Conservation (phyloP, 1,140 invertebrate genomes). For the Platyscapa corneri region DNA sequence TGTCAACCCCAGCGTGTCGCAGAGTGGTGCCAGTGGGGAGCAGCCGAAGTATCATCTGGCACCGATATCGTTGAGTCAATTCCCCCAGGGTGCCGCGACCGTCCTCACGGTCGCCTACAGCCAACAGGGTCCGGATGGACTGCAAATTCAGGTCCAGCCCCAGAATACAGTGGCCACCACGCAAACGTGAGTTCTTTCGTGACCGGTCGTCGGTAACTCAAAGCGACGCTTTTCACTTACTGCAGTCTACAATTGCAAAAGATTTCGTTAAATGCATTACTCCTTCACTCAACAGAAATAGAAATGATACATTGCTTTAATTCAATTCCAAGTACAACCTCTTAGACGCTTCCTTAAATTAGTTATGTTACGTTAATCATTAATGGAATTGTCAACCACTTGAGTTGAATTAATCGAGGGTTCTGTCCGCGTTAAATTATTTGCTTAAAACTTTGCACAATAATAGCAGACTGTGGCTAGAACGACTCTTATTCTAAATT, state of each 20-base stretch:
- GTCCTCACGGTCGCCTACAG: slow-evolving; percentile 84
- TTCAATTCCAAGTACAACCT: no score
- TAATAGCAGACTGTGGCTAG: neutral
- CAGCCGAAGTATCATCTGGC: slow-evolving; percentile 82
- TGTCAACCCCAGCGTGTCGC: slow-evolving; percentile 77
- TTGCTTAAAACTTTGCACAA: no score
- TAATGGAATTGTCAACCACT: no score
- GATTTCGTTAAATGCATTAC: no score
- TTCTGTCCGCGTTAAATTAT: no score
- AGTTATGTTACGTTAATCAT: no score
- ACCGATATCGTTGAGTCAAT: slow-evolving; percentile 78
- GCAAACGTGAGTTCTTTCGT: slow-evolving; percentile 67
- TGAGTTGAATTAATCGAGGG: no score
- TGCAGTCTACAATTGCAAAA: no score
- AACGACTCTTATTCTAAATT: no score
- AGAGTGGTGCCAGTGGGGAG: slow-evolving; percentile 73
- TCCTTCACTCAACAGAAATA: no score
- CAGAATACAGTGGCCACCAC: slow-evolving; percentile 73
- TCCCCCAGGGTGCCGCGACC: slow-evolving; percentile 77
- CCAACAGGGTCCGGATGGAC: slow-evolving; percentile 74
- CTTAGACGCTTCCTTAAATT: no score
- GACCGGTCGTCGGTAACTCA: neutral
- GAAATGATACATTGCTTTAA: no score
- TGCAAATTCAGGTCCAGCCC: slow-evolving; percentile 75
- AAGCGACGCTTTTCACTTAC: neutral